A percentile compares a stretch with the other conserved stretches of the same genome.
Conservation (phyloP, 2,888 invertebrate species). For the Apocheima hispidaria region DNA sequence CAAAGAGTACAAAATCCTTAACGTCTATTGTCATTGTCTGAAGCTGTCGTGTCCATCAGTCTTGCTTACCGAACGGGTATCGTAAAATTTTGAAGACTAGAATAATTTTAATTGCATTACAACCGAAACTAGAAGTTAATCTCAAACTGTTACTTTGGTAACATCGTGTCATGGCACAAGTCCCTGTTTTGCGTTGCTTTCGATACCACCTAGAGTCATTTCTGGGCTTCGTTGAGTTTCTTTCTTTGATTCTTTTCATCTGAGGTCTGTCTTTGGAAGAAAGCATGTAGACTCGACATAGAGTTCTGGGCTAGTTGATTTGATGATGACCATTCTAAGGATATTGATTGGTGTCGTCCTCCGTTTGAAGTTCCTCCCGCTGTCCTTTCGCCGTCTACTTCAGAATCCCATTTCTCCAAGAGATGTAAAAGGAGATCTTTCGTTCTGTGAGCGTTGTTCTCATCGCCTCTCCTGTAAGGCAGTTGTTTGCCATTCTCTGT, state of each 20-base stretch:
- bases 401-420: constrained; percentile 91
- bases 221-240: constrained; percentile 64
- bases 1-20: constrained; percentile 37
- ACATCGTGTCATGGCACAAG: constrained; percentile 80
- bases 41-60: constrained; percentile 57
- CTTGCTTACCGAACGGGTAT: constrained; percentile 60
- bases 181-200: constrained; percentile 50
- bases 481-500: constrained; percentile 74
- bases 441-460: constrained; percentile 88
- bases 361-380: constrained; percentile 82
- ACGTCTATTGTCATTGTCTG: constrained; percentile 43
- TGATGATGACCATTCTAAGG: constrained; percentile 90
- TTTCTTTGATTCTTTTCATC: constrained; percentile 78
- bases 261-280: constrained; percentile 89
- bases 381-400: constrained; percentile 76
- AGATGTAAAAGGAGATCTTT: constrained; percentile 92
- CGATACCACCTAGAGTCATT: constrained; percentile 55
- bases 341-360: constrained; percentile 89
- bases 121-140: constrained; percentile 58
- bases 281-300: constrained; percentile 92
- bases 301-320: constrained; percentile 91
- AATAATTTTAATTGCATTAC: constrained; percentile 70
- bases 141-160: constrained; percentile 80
- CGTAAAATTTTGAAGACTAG: constrained; percentile 67
- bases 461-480: constrained; percentile 81